Percentiles rank a stretch among this genome's conserved stretches.
These are phyloP conservation scores for Leptinotarsa juncta DNA, from an alignment of 2,888 invertebrate genomes.

Conservation along the genomic window DNA sequence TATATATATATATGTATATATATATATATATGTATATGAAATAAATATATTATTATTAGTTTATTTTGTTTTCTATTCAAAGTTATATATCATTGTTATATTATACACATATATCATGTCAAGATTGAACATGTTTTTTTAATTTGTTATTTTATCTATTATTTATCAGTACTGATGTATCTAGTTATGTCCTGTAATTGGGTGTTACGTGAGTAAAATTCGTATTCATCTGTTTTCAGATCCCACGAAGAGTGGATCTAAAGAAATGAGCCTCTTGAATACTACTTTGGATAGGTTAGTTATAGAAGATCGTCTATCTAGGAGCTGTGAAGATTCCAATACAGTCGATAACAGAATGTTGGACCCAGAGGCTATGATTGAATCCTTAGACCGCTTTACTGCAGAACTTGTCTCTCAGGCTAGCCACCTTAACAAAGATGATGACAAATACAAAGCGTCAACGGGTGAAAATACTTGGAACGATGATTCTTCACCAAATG, in stretches of 20 bases:
- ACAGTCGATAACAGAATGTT: conserved; percentile 62
- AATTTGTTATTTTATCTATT: no score
- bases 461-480: conserved; percentile 80
- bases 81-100: no score
- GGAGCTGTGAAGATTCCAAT: conserved; percentile 57
- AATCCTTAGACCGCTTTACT: conserved; percentile 74
- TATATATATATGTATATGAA: no score
- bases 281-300: conserved; percentile 43
- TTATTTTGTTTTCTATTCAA: no score
- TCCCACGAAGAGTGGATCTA: conserved; percentile 68
- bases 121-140: no score
- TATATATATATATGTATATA: no score
- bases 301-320: conserved; percentile 55
- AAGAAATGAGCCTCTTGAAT: conserved; percentile 52
- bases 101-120: no score
- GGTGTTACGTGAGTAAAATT: no score
- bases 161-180: no score
- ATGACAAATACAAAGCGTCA: conserved; percentile 53
- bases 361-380: conserved; percentile 77
- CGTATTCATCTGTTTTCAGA: conserved; percentile 47
- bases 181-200: no score
- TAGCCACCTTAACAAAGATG: conserved; percentile 70
- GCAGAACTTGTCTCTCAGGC: conserved; percentile 75
- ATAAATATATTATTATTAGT: no score
- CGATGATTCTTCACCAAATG: conserved; percentile 82